phyloP scores from a whole-genome alignment of 2,888 invertebrate genomes.

The Drosophila paranaensis region DNA sequence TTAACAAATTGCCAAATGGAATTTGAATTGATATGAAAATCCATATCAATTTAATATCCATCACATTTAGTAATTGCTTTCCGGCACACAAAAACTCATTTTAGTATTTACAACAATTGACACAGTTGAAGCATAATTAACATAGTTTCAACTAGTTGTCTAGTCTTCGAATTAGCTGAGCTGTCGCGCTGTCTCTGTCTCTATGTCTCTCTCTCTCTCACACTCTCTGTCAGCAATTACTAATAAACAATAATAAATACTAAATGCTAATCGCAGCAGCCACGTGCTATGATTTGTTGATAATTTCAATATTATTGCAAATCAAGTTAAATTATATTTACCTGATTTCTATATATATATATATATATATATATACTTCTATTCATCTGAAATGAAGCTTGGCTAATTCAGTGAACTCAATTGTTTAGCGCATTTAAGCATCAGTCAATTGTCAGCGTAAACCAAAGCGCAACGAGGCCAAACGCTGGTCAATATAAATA shows the following conservation, averaged over 20 bases:
- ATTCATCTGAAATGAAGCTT: slow-evolving; percentile 29
- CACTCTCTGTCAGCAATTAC: slow-evolving; percentile 32
- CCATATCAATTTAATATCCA: slow-evolving; percentile 18
- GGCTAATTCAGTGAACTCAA: slow-evolving; percentile 50
- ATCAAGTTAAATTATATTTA: slow-evolving; percentile 54
- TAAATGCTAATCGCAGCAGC: slow-evolving; percentile 2
- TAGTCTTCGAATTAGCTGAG: slow-evolving; percentile 57
- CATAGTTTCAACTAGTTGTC: slow-evolving; percentile 9
- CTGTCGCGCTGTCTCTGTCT: slow-evolving; percentile 34
- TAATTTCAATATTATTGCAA: slow-evolving; percentile 59
- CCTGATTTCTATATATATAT: background rate
- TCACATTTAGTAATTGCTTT: slow-evolving; percentile 34
- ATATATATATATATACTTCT: slow-evolving; percentile 1
- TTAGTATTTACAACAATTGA: slow-evolving; percentile 8
- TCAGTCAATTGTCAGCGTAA: slow-evolving; percentile 54
- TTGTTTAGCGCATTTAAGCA: slow-evolving; percentile 51
- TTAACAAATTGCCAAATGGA: slow-evolving; percentile 24
- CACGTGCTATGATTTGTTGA: slow-evolving; percentile 49
- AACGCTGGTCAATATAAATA: slow-evolving; percentile 20
- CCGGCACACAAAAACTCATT: slow-evolving; percentile 1
- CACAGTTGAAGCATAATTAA: slow-evolving; percentile 9
- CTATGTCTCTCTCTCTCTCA: background rate
- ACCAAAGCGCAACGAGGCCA: slow-evolving; percentile 51
- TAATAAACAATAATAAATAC: slow-evolving; percentile 41
- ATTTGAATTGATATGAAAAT: slow-evolving; percentile 55